These are phyloP conservation scores for Drosophila ironensis DNA, from an alignment of 1,140 invertebrate species.

Conservation along the genomic window DNA sequence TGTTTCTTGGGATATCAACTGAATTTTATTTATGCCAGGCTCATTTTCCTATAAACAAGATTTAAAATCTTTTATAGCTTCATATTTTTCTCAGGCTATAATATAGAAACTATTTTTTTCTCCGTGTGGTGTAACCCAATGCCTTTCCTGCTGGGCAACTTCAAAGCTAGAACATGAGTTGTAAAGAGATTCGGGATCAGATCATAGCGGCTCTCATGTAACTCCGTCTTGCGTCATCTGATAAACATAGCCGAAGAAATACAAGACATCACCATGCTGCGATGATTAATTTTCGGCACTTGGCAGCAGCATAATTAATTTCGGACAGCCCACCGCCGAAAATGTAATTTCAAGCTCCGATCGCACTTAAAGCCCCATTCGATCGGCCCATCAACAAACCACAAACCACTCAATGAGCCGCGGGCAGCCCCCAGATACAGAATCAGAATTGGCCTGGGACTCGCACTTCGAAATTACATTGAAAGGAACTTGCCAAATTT, in stretches of 20 bases:
- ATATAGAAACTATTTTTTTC: not conserved
- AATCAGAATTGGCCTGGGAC: constrained; percentile 9
- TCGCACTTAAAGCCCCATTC: constrained; percentile 22
- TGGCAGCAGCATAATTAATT: constrained; percentile 35
- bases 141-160: not conserved
- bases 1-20: too few species aligned
- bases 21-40: too few species aligned
- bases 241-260: constrained; percentile 31
- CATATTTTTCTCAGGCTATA: too few species aligned
- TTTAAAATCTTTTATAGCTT: too few species aligned
- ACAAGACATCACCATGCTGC: not conserved
- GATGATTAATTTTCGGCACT: constrained; percentile 56
- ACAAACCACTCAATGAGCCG: constrained; percentile 25
- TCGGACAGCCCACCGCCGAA: constrained; percentile 15
- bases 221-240: constrained; percentile 60
- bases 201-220: constrained; percentile 23
- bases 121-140: not conserved
- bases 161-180: not conserved
- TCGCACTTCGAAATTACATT: constrained; percentile 30
- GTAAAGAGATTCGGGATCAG: constrained; percentile 2
- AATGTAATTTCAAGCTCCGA: constrained; percentile 31
- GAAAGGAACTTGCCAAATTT: constrained; percentile 56
- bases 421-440: constrained; percentile 12
- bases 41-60: too few species aligned
- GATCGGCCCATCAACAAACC: constrained; percentile 21